phyloP scores from a whole-genome alignment of 2,888 invertebrate genomes.

The Eremobia ochroleuca region DNA sequence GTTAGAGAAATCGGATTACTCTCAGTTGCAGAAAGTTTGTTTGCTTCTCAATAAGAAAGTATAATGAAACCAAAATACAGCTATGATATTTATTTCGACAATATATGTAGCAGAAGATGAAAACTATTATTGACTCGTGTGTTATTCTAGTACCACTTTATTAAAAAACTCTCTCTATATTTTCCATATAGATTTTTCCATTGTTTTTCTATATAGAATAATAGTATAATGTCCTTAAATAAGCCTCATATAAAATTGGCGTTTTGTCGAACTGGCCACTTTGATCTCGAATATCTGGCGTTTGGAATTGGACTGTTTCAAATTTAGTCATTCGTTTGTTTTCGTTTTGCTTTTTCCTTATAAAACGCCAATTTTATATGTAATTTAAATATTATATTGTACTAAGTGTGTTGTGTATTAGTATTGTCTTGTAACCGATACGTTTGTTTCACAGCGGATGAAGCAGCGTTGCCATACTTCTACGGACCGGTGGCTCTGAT shows the following conservation, averaged over 20 bases:
- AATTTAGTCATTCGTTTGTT: background rate
- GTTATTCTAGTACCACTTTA: background rate
- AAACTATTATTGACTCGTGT: background rate
- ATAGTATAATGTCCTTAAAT: too few species aligned
- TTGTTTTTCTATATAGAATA: background rate
- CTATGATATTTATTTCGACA: conserved; percentile 15
- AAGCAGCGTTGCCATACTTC: conserved; percentile 91
- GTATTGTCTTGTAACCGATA: background rate
- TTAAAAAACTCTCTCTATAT: background rate
- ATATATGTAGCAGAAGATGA: background rate
- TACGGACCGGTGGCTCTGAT: conserved; percentile 92
- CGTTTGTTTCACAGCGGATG: conserved; percentile 85
- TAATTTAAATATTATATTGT: background rate
- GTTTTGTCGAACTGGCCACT: background rate
- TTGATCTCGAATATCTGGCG: background rate
- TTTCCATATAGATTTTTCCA: background rate
- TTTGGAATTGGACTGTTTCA: background rate
- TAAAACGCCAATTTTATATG: background rate
- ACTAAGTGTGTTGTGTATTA: background rate
- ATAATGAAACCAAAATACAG: conserved; percentile 3
- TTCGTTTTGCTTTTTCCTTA: background rate
- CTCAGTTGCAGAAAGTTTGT: conserved; percentile 13
- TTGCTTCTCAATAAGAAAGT: conserved; percentile 5
- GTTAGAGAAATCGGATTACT: conserved; percentile 37
- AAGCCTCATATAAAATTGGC: background rate